A percentile compares a stretch with the other conserved stretches of the same genome.
Evolutionary conservation across 2,113 vertebrate genomes (phyloP).

Genomic region (Tenrec ecaudatus): DNA sequence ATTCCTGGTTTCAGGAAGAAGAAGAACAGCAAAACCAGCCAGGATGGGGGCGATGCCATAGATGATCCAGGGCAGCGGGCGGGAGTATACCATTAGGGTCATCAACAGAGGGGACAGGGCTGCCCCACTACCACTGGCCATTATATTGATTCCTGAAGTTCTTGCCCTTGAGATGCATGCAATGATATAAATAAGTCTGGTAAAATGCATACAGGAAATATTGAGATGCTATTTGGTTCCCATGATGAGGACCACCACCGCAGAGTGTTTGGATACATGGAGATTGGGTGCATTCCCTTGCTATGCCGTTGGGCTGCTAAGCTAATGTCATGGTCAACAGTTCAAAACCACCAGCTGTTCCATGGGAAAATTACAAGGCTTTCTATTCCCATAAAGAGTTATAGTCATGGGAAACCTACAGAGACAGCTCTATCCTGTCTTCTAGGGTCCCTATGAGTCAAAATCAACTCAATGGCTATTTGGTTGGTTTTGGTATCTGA

Average conservation of each 20-base stretch:
- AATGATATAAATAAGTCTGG: background rate
- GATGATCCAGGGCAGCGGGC: conserved; percentile 82
- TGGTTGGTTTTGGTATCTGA: background rate
- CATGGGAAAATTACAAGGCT: too few relatives aligned
- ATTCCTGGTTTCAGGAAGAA: conserved; percentile 87
- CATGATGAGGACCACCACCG: background rate
- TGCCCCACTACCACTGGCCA: conserved; percentile 83
- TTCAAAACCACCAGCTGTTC: too few relatives aligned
- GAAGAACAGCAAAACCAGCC: conserved; percentile 81
- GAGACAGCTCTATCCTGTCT: too few relatives aligned
- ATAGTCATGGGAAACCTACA: too few relatives aligned
- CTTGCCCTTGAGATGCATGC: conserved; percentile 81
- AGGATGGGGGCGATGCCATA: conserved; percentile 83
- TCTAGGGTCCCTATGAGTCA: too few relatives aligned
- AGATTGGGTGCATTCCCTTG: background rate
- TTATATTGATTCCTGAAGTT: conserved; percentile 82
- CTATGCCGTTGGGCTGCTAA: too few relatives aligned
- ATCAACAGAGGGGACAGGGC: conserved; percentile 86
- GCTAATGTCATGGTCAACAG: too few relatives aligned
- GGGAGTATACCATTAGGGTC: conserved; percentile 77
- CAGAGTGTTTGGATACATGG: background rate
- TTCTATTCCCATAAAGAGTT: too few relatives aligned
- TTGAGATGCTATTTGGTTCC: background rate
- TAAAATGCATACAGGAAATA: background rate
- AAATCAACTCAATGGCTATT: too few relatives aligned